These are phyloP conservation scores for Agonopterix heracliana DNA, from an alignment of 2,888 invertebrate genomes.

Conservation along the genomic window DNA sequence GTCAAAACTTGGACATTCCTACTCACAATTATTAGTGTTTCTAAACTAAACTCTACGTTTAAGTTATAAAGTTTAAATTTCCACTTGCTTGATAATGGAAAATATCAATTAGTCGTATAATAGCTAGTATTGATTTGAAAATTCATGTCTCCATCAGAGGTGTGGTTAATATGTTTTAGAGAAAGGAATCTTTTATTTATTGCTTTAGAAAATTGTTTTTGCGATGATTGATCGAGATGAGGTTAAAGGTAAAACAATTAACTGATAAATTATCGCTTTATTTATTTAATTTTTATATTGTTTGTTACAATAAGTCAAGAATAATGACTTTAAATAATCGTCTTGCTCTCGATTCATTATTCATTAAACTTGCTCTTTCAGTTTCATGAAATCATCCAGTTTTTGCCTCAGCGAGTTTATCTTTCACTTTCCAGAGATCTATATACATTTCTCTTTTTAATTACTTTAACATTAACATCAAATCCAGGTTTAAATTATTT, in stretches of 20 bases:
- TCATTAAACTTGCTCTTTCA: too few species aligned
- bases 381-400: too few species aligned
- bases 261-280: conserved; percentile 3
- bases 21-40: background rate
- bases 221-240: conserved; percentile 1
- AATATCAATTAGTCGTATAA: background rate
- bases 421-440: too few species aligned
- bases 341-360: too few species aligned
- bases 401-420: too few species aligned
- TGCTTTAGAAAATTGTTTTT: conserved; percentile 5
- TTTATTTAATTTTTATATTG: conserved; percentile 5
- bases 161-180: conserved; percentile 3
- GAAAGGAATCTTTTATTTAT: conserved; percentile 10
- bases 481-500: too few species aligned
- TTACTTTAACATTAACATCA: too few species aligned
- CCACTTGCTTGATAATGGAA: background rate
- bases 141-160: conserved; percentile 2
- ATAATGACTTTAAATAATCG: background rate
- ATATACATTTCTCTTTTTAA: too few species aligned
- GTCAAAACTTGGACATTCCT: conserved; percentile 5
- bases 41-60: background rate
- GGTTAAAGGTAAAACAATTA: conserved; percentile 10
- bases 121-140: conserved; percentile 4
- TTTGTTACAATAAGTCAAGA: background rate
- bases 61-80: background rate